Conservation (phyloP, 2,888 invertebrate genomes). For the Synanthedon formicaeformis region DNA sequence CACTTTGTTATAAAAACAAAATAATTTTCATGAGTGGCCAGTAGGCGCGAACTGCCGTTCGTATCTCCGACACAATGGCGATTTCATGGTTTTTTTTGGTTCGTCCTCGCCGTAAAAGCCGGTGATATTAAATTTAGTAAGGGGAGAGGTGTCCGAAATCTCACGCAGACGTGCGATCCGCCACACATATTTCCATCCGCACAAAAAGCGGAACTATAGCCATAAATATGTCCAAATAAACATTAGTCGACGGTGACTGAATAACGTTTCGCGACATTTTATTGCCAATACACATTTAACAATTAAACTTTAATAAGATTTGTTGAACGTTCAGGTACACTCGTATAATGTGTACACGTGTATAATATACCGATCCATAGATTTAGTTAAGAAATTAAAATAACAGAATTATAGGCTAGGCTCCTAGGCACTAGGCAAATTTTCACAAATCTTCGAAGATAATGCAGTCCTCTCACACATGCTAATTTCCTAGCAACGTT, state of each 20-base stretch:
- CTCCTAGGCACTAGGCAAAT: too few relatives aligned
- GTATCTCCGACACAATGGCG: constrained; percentile 69
- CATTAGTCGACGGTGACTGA: constrained; percentile 58
- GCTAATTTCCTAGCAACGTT: too few relatives aligned
- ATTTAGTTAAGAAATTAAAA: too few relatives aligned
- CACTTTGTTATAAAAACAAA: constrained; percentile 69
- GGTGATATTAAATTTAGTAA: constrained; percentile 70
- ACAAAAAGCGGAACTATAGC: constrained; percentile 72
- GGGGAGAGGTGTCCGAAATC: constrained; percentile 71
- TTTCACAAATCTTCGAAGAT: too few relatives aligned
- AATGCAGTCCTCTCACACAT: too few relatives aligned
- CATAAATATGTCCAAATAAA: constrained; percentile 72
- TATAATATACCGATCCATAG: too few relatives aligned
- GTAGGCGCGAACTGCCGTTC: constrained; percentile 68
- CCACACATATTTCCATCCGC: constrained; percentile 71
- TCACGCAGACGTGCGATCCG: constrained; percentile 71
- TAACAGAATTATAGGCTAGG: too few relatives aligned
- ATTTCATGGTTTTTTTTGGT: constrained; percentile 59
- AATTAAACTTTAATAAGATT: not conserved
- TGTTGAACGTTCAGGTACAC: too few relatives aligned
- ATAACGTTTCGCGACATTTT: constrained; percentile 48
- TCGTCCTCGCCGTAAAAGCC: constrained; percentile 59
- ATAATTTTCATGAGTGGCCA: constrained; percentile 68
- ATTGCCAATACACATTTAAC: constrained; percentile 16
- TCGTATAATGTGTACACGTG: too few relatives aligned